These are phyloP conservation scores for Calypte anna DNA, from an alignment of 2,113 vertebrate genomes.

Conservation along the genomic window DNA sequence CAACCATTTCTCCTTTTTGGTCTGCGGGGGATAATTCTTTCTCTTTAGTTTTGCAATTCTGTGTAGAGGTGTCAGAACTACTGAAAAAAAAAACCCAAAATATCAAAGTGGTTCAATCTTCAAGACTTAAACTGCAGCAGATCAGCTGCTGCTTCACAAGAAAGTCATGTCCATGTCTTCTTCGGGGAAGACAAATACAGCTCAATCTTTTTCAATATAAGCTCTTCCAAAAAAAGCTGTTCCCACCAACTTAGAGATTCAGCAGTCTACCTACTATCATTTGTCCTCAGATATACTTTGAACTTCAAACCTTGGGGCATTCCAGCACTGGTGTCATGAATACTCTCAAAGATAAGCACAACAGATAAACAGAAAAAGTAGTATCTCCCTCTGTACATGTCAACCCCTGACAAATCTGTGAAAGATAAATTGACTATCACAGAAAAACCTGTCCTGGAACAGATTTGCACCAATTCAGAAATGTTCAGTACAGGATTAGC, in stretches of 20 bases:
- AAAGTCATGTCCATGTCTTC: not conserved
- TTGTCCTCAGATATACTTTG: not conserved
- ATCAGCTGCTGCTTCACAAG: not conserved
- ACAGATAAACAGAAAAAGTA: not conserved
- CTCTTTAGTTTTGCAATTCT: not conserved
- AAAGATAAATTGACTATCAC: conserved; percentile 1
- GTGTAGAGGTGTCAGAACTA: not conserved
- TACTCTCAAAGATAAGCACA: conserved; percentile 5
- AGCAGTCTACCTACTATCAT: not conserved
- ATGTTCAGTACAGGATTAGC: conserved; percentile 40
- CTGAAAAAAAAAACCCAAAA: not conserved
- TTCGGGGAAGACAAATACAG: not conserved
- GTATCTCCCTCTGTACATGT: not conserved
- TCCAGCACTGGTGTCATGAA: conserved; percentile 25
- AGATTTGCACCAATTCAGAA: conserved; percentile 61
- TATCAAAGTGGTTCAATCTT: not conserved
- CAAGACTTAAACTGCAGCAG: not conserved
- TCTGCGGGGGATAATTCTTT: not conserved
- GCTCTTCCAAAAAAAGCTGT: not conserved
- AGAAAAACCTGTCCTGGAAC: conserved; percentile 64
- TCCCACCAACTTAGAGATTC: not conserved
- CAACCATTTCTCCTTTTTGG: not conserved
- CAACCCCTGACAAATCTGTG: not conserved
- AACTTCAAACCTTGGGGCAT: conserved; percentile 32
- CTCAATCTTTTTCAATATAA: not conserved